Evolutionary conservation across 1,140 invertebrate genomes (phyloP).

Genomic region (Drosophila ohnishii): DNA sequence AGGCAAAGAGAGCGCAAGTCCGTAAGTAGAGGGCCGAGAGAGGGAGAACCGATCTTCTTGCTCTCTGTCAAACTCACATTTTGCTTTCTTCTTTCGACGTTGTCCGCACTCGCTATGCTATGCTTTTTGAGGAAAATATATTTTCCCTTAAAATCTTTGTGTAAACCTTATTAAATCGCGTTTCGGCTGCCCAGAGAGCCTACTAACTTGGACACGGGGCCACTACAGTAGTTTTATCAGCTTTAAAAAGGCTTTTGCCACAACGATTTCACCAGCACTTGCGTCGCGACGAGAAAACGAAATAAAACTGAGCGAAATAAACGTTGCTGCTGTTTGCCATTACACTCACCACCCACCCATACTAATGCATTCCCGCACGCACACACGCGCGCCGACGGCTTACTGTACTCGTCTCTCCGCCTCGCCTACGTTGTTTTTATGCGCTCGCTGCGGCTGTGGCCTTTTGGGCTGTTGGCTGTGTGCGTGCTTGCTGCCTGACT

Average conservation of each 20-base stretch:
- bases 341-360: slow-evolving; percentile 48
- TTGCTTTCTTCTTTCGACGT: slow-evolving; percentile 45
- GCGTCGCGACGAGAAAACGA: slow-evolving; percentile 59
- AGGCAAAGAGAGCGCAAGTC: slow-evolving; percentile 23
- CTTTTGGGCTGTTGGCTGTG: slow-evolving; percentile 18
- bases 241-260: slow-evolving; percentile 31
- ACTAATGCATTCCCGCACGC: slow-evolving; percentile 33
- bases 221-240: slow-evolving; percentile 1
- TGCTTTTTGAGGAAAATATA: slow-evolving; percentile 34
- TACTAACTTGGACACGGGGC: not conserved
- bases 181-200: not conserved
- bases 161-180: slow-evolving; percentile 3
- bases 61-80: slow-evolving; percentile 32
- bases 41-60: slow-evolving; percentile 25
- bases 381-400: slow-evolving; percentile 26
- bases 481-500: slow-evolving; percentile 33
- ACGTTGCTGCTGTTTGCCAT: slow-evolving; percentile 52
- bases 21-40: slow-evolving; percentile 17
- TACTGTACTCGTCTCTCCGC: slow-evolving; percentile 36
- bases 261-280: slow-evolving; percentile 63
- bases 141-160: slow-evolving; percentile 22
- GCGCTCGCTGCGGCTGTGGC: slow-evolving; percentile 23
- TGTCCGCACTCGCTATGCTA: slow-evolving; percentile 46
- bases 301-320: slow-evolving; percentile 73
- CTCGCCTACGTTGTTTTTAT: slow-evolving; percentile 22